Base-by-base conservation (phyloP, 1,140 invertebrate species). In the Battus philenor region DNA sequence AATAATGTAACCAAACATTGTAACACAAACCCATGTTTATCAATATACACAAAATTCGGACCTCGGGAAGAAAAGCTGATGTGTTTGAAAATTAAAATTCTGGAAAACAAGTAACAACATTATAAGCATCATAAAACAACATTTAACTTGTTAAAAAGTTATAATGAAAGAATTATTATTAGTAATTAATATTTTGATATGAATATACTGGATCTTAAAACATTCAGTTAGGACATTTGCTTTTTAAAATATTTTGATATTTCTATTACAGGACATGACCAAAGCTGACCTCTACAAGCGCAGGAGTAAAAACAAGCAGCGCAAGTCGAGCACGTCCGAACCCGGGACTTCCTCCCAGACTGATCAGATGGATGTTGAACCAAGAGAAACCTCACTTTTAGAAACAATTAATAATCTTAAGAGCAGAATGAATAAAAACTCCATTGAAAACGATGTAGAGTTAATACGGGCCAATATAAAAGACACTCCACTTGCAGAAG, bases 241-340 rank as follows among this genome's bases (percentile, higher is more conserved):
- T 22, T 24, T 38, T 38, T 22, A 7, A 20, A 38, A 38, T 20
- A 18, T 7, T 6, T 10, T 41, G 10, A 20, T 10, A 26, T 20
- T 38, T 48, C 13, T n/a, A 44, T 57, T 45, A 0, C 63, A 84
- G 80, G 80, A 84, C 50, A 84, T 84, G 80, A 84, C 78, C 20
- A 80, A 84, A 68, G 80, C 80, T 0, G 78, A 84, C 8, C 62
- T 84, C 0, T 84, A 84, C 64, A 82, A 84, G 38, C 70, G 80
- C 0, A 62, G 80, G 3, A 71, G 57, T 48, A 84, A 84, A 47
- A 82, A 71, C 59, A 82, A 79, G 36, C 74, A 69, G 18, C 54
- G 69, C 1, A 52, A 60, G 9, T 73, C 71, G 0, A 65, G 61
- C 16, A 50, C 55, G 0, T 71, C 67, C 20, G 76, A 77, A 32